Conservation (phyloP, 1,140 invertebrate genomes). For the Chrysopa pallens region DNA sequence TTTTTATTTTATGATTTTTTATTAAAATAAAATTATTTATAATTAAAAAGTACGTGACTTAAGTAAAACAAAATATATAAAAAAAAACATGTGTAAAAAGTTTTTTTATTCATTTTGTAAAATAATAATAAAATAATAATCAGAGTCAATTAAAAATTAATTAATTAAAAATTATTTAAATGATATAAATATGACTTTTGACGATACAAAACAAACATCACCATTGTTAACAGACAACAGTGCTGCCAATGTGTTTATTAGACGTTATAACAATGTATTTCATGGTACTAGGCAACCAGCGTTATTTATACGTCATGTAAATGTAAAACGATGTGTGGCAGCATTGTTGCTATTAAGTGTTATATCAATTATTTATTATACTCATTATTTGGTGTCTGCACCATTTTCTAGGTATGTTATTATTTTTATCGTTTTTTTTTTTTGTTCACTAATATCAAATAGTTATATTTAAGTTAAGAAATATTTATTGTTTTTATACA, state of each 20-base stretch:
- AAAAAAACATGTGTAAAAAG: not conserved
- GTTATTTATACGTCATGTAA: not conserved
- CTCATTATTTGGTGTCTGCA: constrained; percentile 1
- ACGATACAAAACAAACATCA: not conserved
- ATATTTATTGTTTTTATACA: no score
- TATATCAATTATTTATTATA: constrained; percentile 1
- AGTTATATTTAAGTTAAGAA: no score
- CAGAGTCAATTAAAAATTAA: no score
- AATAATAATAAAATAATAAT: no score
- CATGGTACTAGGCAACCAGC: not conserved
- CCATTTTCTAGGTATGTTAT: not conserved
- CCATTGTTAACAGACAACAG: not conserved
- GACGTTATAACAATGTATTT: not conserved
- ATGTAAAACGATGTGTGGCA: constrained; percentile 1
- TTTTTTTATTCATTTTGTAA: no score
- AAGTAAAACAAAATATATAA: not conserved
- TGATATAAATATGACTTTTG: no score
- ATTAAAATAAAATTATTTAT: not conserved
- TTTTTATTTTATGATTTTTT: not conserved
- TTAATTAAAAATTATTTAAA: no score
- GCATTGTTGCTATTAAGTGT: constrained; percentile 1
- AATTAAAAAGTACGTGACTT: not conserved
- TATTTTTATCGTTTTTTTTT: not conserved
- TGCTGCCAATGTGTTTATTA: not conserved
- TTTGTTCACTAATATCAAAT: no score